These are phyloP conservation scores for Remorina albescens DNA, from an alignment of 2,797 vertebrate genomes.

Conservation along the genomic window DNA sequence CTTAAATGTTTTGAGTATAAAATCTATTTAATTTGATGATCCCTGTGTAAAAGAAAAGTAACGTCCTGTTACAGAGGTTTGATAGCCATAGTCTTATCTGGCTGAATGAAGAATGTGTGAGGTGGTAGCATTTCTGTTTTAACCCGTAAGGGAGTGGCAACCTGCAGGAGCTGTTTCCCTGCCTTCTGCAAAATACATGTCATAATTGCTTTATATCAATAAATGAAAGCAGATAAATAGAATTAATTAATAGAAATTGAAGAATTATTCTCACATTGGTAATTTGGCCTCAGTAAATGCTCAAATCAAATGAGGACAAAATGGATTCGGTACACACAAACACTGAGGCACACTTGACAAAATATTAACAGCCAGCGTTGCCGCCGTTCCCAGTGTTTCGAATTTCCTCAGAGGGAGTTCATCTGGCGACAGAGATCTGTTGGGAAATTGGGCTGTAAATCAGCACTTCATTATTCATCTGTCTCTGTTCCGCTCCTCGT, in stretches of 20 bases:
- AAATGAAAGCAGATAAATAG: conserved; percentile 7
- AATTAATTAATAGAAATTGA: conserved; percentile 13
- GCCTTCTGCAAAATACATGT: conserved; percentile 8
- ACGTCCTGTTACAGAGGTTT: not conserved
- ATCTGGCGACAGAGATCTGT: conserved; percentile 33
- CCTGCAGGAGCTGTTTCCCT: not conserved
- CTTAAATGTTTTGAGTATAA: not conserved
- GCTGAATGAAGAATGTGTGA: not conserved
- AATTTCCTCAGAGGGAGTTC: conserved; percentile 24
- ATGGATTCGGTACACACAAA: not conserved
- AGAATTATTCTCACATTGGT: not conserved
- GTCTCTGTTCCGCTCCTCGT: not conserved
- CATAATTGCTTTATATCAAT: conserved; percentile 3
- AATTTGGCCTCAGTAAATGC: not conserved
- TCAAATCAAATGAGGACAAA: not conserved
- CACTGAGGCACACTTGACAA: conserved; percentile 9
- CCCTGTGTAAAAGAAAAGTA: not conserved
- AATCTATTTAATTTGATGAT: not conserved
- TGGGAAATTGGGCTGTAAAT: conserved; percentile 42
- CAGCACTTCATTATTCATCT: conserved; percentile 52
- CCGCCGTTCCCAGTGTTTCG: conserved; percentile 32
- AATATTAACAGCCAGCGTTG: conserved; percentile 31
- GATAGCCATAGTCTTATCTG: no score
- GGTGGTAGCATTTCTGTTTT: not conserved
- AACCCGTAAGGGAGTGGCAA: conserved; percentile 13